Conservation (phyloP, 2,113 vertebrate species). For the Phaetusa simplex region DNA sequence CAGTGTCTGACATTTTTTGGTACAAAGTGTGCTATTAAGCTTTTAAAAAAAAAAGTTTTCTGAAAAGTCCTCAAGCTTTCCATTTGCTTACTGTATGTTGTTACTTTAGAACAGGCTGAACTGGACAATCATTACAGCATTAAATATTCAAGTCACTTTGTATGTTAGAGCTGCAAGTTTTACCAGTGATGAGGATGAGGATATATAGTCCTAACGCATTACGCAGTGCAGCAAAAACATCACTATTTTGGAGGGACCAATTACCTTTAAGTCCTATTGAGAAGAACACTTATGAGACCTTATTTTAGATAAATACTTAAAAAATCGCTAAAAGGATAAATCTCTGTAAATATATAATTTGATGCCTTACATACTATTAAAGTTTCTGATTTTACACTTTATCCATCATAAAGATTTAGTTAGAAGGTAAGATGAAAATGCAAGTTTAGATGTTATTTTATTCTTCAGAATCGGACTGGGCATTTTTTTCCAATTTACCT, state of each 20-base stretch:
- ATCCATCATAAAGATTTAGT: not conserved
- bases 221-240: conserved; percentile 48
- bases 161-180: conserved; percentile 38
- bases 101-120: conserved; percentile 59
- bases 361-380: conserved; percentile 12
- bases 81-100: conserved; percentile 28
- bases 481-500: conserved; percentile 5
- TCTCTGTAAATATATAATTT: conserved; percentile 7
- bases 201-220: not conserved
- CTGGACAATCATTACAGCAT: conserved; percentile 55
- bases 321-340: conserved; percentile 17
- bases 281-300: conserved; percentile 29
- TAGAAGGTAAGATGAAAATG: not conserved
- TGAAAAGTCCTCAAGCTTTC: conserved; percentile 60
- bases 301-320: conserved; percentile 19
- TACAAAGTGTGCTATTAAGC: conserved; percentile 73
- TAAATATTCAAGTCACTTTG: conserved; percentile 67
- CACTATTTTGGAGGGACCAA: not conserved
- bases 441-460: not conserved
- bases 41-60: conserved; percentile 19
- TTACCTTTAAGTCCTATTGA: not conserved
- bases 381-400: conserved; percentile 41
- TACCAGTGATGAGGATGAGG: conserved; percentile 25
- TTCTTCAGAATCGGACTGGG: not conserved
- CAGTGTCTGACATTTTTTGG: conserved; percentile 78